Base-by-base conservation (phyloP, 2,113 vertebrate genomes). In the Psammodynastes pulverulentus region DNA sequence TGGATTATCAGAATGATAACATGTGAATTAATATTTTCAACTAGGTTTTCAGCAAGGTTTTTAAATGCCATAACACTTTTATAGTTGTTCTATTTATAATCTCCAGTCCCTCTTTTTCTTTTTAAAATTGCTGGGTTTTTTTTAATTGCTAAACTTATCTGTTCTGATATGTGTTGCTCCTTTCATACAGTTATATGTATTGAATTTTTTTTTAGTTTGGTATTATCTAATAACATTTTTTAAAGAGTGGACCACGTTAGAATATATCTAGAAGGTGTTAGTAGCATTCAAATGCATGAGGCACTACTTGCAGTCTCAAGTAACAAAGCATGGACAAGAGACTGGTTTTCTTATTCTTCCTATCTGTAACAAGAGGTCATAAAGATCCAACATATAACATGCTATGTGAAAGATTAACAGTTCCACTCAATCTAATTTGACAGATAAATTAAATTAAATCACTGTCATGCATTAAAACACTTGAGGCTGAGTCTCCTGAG, bases 401-500 rank as follows among this genome's bases (percentile, higher is more conserved):
- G 97, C 97, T 97, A 98, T 98, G 97, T 97, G 95, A 85, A 89
- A 95, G 94, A 94, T 92, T 95, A 94, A 97, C 97, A 97, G 96
- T 95, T 95, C 95, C 91, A 95, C 94, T 97, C 97, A 97, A 97
- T 97, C 98, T 98, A 98, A 98, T 98, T 97, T 97, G 96, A 97
- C 96, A 97, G 97, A 95, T 96, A 98, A 98, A 98, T 98, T 98
- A 97, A 98, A 98, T 98, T 98, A 98, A 97, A 97, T 97, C 97
- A 97, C 97, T 98, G 98, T 98, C 97, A 96, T 94, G 92, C 24
- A 94, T 96, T 97, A 98, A 98, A 97, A 97, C 97, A 96, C 97
- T 96, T 97, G 97, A 97, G 98, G 24, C 98, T 97, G 97, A 96
- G 95, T 97, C 97, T 97, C 97, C 95, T 88, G 98, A 98, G 98